phyloP scores from a whole-genome alignment of 1,140 invertebrate genomes.

The Leptopilina boulardi region DNA sequence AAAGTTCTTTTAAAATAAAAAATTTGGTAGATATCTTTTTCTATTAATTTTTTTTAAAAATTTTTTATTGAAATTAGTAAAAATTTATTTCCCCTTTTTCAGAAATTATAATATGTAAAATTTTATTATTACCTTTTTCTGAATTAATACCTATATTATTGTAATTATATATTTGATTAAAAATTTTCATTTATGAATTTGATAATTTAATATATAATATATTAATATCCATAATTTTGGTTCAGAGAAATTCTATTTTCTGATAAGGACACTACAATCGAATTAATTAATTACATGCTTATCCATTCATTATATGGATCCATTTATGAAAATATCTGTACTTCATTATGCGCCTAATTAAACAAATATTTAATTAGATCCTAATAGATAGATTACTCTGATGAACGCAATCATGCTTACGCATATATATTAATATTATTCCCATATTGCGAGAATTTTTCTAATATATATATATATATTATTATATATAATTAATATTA shows the following conservation, averaged over 20 bases:
- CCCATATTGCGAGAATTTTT: no score
- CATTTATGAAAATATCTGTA: not conserved
- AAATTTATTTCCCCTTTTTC: no score
- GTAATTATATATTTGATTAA: no score
- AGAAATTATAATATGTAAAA: no score
- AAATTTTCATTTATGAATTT: not conserved
- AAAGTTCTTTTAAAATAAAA: not conserved
- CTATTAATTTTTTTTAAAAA: not conserved
- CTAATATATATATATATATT: no score
- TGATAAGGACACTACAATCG: not conserved
- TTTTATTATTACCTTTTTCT: no score
- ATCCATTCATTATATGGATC: not conserved
- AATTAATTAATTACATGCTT: constrained; percentile 1
- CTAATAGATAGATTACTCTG: no score
- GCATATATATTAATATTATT: no score
- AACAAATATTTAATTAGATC: not conserved
- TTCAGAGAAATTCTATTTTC: not conserved
- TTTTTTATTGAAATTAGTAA: no score
- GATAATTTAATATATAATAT: not conserved
- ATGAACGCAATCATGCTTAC: no score
- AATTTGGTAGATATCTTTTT: not conserved
- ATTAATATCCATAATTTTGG: not conserved
- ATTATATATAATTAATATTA: no score
- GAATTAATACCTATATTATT: no score
- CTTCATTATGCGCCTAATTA: not conserved